These are phyloP conservation scores for Drosophila bocki DNA, from an alignment of 1,140 invertebrate species.

Conservation along the genomic window DNA sequence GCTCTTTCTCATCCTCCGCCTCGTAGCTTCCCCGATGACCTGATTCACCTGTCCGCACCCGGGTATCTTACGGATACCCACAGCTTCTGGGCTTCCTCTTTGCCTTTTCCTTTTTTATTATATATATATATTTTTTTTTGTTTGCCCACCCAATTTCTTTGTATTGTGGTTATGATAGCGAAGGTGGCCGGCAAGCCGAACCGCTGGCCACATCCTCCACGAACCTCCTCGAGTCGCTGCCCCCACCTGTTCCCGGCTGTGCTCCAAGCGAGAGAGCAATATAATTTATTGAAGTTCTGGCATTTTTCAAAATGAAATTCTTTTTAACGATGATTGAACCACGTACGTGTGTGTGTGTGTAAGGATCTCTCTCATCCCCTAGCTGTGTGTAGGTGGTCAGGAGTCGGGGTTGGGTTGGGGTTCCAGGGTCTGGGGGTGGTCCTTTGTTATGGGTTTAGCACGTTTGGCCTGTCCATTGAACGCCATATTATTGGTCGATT, in stretches of 20 bases:
- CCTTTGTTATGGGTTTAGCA: conserved; percentile 68
- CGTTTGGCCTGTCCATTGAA: conserved; percentile 78
- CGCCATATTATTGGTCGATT: conserved; percentile 82
- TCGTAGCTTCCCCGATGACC: conserved; percentile 47
- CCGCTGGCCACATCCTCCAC: conserved; percentile 28
- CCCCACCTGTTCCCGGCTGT: neutral
- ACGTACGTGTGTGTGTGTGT: conserved; percentile 49
- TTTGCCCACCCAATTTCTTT: conserved; percentile 48
- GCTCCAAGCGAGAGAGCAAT: conserved; percentile 57
- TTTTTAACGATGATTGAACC: conserved; percentile 81
- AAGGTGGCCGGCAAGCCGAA: conserved; percentile 66
- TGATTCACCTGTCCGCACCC: conserved; percentile 72
- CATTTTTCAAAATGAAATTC: conserved; percentile 83
- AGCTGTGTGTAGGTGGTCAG: conserved; percentile 2
- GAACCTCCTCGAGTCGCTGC: neutral
- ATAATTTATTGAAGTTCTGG: conserved; percentile 82
- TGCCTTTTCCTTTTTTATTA: conserved; percentile 9
- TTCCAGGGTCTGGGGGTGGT: conserved; percentile 12
- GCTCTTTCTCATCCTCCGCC: conserved; percentile 41
- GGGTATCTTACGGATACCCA: conserved; percentile 46
- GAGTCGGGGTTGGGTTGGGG: neutral
- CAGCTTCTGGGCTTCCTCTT: conserved; percentile 19
- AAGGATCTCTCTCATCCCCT: conserved; percentile 8
- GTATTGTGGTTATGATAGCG: conserved; percentile 81
- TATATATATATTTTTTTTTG: conserved; percentile 13